A percentile compares a stretch with the other conserved stretches of the same genome.
phyloP scores from a whole-genome alignment of 2,113 vertebrate genomes.

The Motacilla alba region DNA sequence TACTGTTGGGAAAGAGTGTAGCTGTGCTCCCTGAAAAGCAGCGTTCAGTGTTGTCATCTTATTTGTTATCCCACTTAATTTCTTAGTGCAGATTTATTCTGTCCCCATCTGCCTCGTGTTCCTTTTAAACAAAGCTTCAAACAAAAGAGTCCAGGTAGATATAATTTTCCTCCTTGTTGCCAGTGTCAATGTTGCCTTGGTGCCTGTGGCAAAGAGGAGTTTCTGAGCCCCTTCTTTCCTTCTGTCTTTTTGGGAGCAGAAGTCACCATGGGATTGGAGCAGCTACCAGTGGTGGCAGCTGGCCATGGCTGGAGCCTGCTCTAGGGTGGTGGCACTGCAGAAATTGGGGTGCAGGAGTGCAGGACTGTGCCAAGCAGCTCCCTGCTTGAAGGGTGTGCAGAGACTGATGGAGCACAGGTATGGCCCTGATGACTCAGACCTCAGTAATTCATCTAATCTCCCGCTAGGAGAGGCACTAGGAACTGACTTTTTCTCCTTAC shows the following conservation, averaged over 20 bases:
- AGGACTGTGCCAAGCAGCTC: accelerated
- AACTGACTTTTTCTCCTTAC: background rate
- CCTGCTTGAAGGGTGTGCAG: background rate
- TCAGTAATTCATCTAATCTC: background rate
- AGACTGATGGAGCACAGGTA: background rate
- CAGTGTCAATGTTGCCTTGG: accelerated
- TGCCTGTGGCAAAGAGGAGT: accelerated
- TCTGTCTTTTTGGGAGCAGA: background rate
- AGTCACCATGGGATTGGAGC: accelerated
- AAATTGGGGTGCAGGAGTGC: background rate
- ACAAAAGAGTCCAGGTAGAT: background rate
- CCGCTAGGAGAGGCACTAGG: accelerated
- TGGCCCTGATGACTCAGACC: background rate
- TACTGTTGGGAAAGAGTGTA: background rate
- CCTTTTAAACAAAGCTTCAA: background rate
- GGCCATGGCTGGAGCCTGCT: background rate
- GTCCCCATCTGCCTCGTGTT: accelerated
- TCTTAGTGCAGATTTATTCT: background rate
- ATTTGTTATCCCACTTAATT: background rate
- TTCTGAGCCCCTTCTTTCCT: background rate
- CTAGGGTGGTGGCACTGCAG: background rate
- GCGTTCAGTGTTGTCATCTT: background rate
- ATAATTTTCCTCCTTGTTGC: background rate
- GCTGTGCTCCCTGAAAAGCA: background rate
- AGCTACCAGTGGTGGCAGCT: background rate